Conservation (phyloP, 2,797 vertebrate species). For the Crypturellus tataupa region DNA sequence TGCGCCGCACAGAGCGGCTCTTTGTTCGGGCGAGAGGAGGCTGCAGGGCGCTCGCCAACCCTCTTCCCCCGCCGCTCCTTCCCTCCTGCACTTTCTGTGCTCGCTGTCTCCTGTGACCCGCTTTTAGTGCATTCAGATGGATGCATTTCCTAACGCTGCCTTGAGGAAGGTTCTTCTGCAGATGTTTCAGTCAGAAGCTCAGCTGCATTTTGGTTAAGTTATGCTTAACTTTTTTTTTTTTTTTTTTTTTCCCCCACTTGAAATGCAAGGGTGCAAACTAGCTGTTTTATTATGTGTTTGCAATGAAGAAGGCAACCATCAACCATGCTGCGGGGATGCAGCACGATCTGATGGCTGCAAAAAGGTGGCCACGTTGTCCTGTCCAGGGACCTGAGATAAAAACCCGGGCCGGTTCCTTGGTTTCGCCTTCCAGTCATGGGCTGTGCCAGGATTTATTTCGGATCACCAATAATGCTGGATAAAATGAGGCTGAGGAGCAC, state of each 20-base stretch:
- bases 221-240: not conserved
- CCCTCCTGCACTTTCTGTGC: not conserved
- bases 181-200: not conserved
- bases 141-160: not conserved
- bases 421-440: too few species aligned
- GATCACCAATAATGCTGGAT: too few species aligned
- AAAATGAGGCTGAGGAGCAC: too few species aligned
- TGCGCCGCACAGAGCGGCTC: not conserved
- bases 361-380: too few species aligned
- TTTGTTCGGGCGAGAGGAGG: accelerated
- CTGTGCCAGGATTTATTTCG: too few species aligned
- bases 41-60: not conserved
- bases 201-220: not conserved
- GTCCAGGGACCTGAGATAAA: too few species aligned
- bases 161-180: not conserved
- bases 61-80: accelerated
- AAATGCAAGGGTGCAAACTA: not conserved
- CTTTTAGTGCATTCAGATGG: not conserved
- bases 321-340: not conserved
- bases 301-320: not conserved
- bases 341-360: too few species aligned
- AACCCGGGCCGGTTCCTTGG: too few species aligned
- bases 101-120: not conserved
- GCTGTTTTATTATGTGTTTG: not conserved
- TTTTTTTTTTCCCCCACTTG: not conserved